Evolutionary conservation across 2,113 vertebrate species (phyloP), one percentile per base, ranked within the genome.

Genomic region (Charadrius vociferus): DNA sequence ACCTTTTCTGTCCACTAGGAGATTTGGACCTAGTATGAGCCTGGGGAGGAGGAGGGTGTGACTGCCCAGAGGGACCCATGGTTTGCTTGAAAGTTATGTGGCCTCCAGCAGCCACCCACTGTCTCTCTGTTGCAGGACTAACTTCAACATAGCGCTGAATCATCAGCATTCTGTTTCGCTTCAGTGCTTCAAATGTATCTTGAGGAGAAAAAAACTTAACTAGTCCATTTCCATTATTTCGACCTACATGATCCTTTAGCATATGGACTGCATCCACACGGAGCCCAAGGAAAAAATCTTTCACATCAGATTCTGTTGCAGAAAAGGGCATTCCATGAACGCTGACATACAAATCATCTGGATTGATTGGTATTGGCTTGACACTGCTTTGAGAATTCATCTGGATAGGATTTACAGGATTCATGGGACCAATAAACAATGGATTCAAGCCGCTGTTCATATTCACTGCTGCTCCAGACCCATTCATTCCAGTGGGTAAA

Each of bases 81-180:
- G 97, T 98, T 93, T 97, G 96, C 91, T 95, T 94, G 49, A 95
- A 89, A 65, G 94, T 98, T 81, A 99, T 97, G 83, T 98, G 98
- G 97, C 97, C 97, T 98, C 98, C 97, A 97, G 98, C 97, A 96
- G 99, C 97, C 95, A 99, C 98, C 99, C 99, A 99, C 70, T 99
- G 99, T 81, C 99, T 99, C 95, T 99, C 99, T 91, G 99, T 99
- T 32, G 99, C 98, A 78, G 99, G 99, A 78, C 97, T 98, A 93
- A 99, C 98, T 97, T 99, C 99, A 90, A 99, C 98, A 97, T 99
- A 99, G 90, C 99, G 98, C 97, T 99, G 99, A 94, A 99, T 99
- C 98, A 99, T 99, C 98, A 99, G 98, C 97, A 99, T 99, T 95
- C 99, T 98, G 86, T 99, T 99, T 75, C 99, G 97, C 94, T 99